Conservation (phyloP, 2,888 invertebrate species). For the Pristionchus arcanus region DNA sequence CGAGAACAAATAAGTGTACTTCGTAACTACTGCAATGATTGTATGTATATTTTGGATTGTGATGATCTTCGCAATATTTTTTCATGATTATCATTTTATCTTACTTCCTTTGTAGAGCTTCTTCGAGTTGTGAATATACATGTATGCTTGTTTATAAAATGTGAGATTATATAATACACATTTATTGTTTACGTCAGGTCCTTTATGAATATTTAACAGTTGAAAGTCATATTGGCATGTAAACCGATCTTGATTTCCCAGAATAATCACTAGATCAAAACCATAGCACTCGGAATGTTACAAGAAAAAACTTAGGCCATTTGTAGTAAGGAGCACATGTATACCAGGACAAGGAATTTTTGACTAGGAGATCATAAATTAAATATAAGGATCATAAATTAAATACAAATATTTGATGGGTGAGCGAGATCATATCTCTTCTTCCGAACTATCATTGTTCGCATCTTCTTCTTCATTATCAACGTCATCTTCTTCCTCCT, state of each 20-base stretch:
- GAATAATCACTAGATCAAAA: background rate
- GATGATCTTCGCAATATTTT: too few species aligned
- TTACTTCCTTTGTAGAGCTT: too few species aligned
- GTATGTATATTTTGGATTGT: too few species aligned
- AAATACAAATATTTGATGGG: background rate
- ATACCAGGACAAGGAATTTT: background rate
- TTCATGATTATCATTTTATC: too few species aligned
- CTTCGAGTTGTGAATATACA: too few species aligned
- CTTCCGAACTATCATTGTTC: background rate
- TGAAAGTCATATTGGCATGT: background rate
- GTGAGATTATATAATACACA: too few species aligned
- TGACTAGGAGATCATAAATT: background rate
- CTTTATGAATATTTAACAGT: too few species aligned
- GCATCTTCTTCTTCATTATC: background rate
- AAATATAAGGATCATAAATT: background rate
- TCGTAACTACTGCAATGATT: too few species aligned
- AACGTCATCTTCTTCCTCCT: background rate
- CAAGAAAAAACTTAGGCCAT: background rate
- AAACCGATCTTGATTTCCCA: background rate
- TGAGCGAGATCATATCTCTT: conserved; percentile 14
- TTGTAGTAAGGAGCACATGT: background rate
- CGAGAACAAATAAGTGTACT: too few species aligned
- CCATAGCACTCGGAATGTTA: background rate
- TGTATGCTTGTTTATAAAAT: too few species aligned
- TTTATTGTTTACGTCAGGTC: too few species aligned